Percentiles rank a stretch among this genome's conserved stretches.
Conservation (phyloP, 2,797 vertebrate genomes). For the Parauchenoglanis punctatus region DNA sequence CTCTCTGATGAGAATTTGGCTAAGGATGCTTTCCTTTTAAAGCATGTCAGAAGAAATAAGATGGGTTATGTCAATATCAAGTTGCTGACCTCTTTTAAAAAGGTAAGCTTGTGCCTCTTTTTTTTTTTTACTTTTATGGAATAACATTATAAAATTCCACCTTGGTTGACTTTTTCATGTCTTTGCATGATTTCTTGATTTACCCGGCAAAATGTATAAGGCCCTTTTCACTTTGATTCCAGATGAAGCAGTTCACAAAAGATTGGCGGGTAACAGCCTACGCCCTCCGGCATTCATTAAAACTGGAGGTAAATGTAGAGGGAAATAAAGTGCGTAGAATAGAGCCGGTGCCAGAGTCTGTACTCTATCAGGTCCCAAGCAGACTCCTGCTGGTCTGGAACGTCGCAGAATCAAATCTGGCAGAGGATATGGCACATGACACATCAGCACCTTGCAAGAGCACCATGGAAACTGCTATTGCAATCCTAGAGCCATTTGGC, state of each 20-base stretch:
- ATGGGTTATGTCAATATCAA: conserved; percentile 62
- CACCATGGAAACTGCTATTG: conserved; percentile 53
- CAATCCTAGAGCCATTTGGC: conserved; percentile 58
- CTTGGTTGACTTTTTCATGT: too few relatives aligned
- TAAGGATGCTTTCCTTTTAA: conserved; percentile 61
- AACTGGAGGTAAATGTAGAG: conserved; percentile 59
- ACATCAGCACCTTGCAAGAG: conserved; percentile 31
- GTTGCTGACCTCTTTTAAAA: conserved; percentile 62
- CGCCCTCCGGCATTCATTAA: conserved; percentile 55
- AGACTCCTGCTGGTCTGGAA: conserved; percentile 60
- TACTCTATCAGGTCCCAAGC: conserved; percentile 57
- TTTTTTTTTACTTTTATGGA: not conserved
- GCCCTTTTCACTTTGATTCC: not conserved
- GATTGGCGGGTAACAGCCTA: conserved; percentile 61
- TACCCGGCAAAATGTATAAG: not conserved
- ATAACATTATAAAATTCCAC: not conserved
- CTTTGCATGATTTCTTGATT: conserved; percentile 1
- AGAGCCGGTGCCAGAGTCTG: conserved; percentile 56
- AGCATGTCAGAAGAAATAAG: conserved; percentile 61
- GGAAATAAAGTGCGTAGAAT: conserved; percentile 60
- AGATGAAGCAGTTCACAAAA: conserved; percentile 63
- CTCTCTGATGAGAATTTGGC: conserved; percentile 60
- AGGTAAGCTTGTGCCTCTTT: conserved; percentile 42
- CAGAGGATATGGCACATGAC: not conserved
- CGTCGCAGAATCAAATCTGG: conserved; percentile 35